Base-by-base conservation (phyloP, 64 coral and sea anemone genomes). In the Pocillopora damicornis region DNA sequence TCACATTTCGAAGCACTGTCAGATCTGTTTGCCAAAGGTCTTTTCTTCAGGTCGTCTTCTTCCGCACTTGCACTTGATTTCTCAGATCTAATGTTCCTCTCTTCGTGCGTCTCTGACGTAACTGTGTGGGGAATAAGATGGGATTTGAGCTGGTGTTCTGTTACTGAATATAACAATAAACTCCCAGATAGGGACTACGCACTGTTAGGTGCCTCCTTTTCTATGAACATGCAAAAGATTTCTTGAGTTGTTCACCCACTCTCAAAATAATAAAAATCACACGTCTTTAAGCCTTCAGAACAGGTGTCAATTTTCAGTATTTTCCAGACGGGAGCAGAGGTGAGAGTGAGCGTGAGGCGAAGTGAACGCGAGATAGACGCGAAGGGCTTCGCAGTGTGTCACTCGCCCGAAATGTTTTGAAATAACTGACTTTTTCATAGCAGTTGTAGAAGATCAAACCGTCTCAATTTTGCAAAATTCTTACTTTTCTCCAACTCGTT, bases 401-500 rank as follows among this genome's bases (percentile, higher is more conserved):
- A 30, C 30, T 20, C 15, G 14, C 16, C 64, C n/a, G 35, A 80
- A 82, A 82, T 23, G 22, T 3, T 9, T 7, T n/a, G 5, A 64
- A 22, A 7, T 79, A 13, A 56, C 16, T 16, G 18, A 79, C 0
- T 38, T 77, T 59, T 18, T 51, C 65, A 68, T 78, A 30, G 15
- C 15, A 26, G 37, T 18, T 79, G 11, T 25, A 69, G 14, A 64
- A 77, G 20, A 17, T 76, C 56, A 35, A 1, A 81, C 60, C 75
- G 13, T 36, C 10, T 76, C 18, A 16, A 77, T 35, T 15, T 69
- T 20, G 42, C 22, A 38, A 37, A 59, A 58, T 37, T 30, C 75
- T 62, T 89, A 78, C 63, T 86, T 56, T 75, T 25, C 22, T 69
- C 38, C 68, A 74, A 37, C 57, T 80, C 79, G 36, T 76, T 61